Evolutionary conservation across 2,888 invertebrate species (phyloP).

Genomic region (Dioctria linearis): DNA sequence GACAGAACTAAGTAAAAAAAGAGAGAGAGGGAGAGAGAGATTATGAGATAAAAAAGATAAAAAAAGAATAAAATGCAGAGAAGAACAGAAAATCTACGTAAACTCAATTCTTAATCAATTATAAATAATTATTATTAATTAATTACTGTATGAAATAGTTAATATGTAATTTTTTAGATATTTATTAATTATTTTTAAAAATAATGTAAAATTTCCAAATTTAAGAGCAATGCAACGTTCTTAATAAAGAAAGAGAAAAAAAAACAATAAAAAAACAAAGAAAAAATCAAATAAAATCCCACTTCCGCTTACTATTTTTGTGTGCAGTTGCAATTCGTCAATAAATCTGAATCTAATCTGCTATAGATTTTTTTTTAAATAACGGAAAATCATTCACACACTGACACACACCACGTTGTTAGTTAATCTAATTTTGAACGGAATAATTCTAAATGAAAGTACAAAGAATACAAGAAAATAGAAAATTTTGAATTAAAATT

Average conservation of each 20-base stretch:
- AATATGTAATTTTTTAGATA: conserved; percentile 57
- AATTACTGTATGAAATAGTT: conserved; percentile 57
- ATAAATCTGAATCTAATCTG: conserved; percentile 4
- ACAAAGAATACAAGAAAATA: no score
- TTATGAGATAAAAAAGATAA: neutral
- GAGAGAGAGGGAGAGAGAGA: no score
- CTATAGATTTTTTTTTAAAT: conserved; percentile 17
- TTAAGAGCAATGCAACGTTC: conserved; percentile 16
- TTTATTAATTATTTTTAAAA: conserved; percentile 55
- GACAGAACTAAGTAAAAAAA: no score
- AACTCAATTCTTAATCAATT: conserved; percentile 54
- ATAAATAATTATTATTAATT: conserved; percentile 54
- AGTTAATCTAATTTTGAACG: neutral
- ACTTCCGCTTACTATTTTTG: conserved; percentile 18
- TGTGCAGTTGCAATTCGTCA: conserved; percentile 23
- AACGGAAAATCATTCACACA: conserved; percentile 7
- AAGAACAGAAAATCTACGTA: conserved; percentile 26
- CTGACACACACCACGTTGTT: neutral
- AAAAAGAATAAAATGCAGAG: neutral
- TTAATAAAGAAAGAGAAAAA: conserved; percentile 19
- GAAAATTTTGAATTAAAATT: no score
- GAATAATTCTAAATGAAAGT: conserved; percentile 24
- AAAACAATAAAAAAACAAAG: conserved; percentile 7
- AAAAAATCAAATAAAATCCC: conserved; percentile 2
- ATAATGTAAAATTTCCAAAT: conserved; percentile 37